Percentiles rank a stretch among this genome's conserved stretches.
Evolutionary conservation across 2,888 invertebrate genomes (phyloP).

Genomic region (Amitus sp.): DNA sequence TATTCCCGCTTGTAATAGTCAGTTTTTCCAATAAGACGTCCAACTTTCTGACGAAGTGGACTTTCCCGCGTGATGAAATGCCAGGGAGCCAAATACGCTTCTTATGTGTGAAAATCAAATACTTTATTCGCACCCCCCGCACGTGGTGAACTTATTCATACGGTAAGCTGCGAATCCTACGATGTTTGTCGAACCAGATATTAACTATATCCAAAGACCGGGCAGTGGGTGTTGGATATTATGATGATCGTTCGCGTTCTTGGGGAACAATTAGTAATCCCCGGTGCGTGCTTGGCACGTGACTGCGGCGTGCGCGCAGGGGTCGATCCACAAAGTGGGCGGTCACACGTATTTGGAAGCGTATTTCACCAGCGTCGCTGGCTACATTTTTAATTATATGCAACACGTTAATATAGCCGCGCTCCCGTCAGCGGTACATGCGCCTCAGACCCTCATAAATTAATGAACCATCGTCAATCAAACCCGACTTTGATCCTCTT

Average conservation of each 20-base stretch:
- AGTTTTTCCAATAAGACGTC: not conserved
- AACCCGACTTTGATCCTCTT: too few relatives aligned
- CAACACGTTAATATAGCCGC: not conserved
- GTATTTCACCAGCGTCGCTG: constrained; percentile 43
- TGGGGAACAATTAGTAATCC: constrained; percentile 63
- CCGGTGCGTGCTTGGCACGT: constrained; percentile 57
- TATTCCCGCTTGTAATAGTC: too few relatives aligned
- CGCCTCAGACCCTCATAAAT: not conserved
- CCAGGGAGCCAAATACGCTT: constrained; percentile 24
- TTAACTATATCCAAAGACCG: constrained; percentile 59
- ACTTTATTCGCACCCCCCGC: constrained; percentile 42
- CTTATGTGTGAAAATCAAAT: constrained; percentile 61
- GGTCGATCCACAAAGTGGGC: constrained; percentile 35
- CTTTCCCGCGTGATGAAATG: not conserved
- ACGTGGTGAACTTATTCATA: constrained; percentile 45
- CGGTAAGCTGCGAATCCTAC: constrained; percentile 48
- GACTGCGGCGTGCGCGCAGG: constrained; percentile 48
- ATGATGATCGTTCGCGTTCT: constrained; percentile 59
- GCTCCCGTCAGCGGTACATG: not conserved
- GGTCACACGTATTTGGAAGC: constrained; percentile 40
- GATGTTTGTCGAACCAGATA: constrained; percentile 59
- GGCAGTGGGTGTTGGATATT: constrained; percentile 55
- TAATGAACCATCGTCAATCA: not conserved
- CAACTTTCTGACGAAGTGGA: not conserved
- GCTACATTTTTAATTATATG: constrained; percentile 38